Conservation (phyloP, 2,113 vertebrate genomes). For the Odocoileus virginianus region DNA sequence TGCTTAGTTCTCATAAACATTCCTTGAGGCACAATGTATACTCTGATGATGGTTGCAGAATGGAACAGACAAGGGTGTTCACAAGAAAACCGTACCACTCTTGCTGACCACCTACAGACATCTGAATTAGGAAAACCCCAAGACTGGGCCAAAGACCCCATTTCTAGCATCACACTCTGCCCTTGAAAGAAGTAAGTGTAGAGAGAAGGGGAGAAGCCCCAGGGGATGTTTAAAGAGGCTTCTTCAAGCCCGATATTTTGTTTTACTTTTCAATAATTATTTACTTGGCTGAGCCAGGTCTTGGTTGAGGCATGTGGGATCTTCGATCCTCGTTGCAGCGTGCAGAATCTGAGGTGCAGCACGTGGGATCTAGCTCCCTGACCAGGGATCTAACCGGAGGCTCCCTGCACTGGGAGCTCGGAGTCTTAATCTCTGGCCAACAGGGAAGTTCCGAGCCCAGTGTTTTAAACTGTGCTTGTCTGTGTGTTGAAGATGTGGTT, state of each 20-base stretch:
- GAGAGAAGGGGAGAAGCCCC: not conserved
- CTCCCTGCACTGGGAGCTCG: not conserved
- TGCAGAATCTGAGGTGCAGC: not conserved
- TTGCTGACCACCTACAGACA: not conserved
- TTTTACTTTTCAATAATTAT: not conserved
- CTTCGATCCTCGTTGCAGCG: rapidly evolving
- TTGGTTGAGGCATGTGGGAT: not conserved
- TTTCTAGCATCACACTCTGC: not conserved
- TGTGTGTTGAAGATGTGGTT: rapidly evolving
- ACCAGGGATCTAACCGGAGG: not conserved
- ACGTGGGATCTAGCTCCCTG: not conserved
- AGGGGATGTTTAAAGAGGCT: not conserved
- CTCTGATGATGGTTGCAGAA: too few species aligned
- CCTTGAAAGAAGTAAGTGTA: not conserved
- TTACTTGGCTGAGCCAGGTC: not conserved
- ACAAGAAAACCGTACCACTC: not conserved
- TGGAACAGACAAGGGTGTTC: not conserved
- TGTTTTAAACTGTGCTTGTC: not conserved
- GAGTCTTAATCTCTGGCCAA: not conserved
- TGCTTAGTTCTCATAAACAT: not conserved
- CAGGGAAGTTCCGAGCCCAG: not conserved
- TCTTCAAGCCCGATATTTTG: not conserved
- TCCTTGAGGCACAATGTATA: not conserved
- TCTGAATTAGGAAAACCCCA: not conserved
- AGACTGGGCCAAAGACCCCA: not conserved